These are phyloP conservation scores for Caenorhabditis briggsae DNA, from an alignment of 1,140 invertebrate species.

Conservation along the genomic window DNA sequence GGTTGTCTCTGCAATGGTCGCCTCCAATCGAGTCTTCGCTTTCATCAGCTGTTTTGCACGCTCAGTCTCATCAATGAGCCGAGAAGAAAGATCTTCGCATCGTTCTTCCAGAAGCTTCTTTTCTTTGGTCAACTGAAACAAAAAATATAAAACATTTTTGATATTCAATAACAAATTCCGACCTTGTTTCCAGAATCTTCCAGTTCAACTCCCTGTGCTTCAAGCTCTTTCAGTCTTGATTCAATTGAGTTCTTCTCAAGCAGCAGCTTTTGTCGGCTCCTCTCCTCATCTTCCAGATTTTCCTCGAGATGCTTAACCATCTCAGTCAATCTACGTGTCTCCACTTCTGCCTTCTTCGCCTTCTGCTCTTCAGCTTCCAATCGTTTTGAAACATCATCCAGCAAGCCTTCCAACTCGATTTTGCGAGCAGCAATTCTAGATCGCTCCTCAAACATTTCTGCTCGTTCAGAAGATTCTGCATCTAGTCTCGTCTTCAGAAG, in stretches of 20 bases:
- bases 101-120: constrained; percentile 93
- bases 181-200: constrained; percentile 54
- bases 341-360: constrained; percentile 60
- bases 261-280: constrained; percentile 93
- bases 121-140: constrained; percentile 83
- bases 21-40: constrained; percentile 95
- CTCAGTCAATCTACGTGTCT: constrained; percentile 86
- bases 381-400: constrained; percentile 12
- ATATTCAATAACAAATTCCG: constrained; percentile 78
- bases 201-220: constrained; percentile 81
- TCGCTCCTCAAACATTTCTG: constrained; percentile 41
- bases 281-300: constrained; percentile 94
- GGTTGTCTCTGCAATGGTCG: constrained; percentile 90
- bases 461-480: constrained; percentile 48
- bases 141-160: neutral
- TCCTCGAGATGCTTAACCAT: constrained; percentile 80
- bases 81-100: constrained; percentile 88
- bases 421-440: constrained; percentile 37
- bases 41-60: constrained; percentile 95
- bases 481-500: constrained; percentile 44
- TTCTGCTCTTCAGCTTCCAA: constrained; percentile 28
- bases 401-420: constrained; percentile 17
- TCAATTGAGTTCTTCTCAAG: constrained; percentile 97
- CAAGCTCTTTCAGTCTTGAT: constrained; percentile 92
- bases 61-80: constrained; percentile 95